Conservation (phyloP, 2,797 vertebrate species). For the Odontamblyopus lacepedii region DNA sequence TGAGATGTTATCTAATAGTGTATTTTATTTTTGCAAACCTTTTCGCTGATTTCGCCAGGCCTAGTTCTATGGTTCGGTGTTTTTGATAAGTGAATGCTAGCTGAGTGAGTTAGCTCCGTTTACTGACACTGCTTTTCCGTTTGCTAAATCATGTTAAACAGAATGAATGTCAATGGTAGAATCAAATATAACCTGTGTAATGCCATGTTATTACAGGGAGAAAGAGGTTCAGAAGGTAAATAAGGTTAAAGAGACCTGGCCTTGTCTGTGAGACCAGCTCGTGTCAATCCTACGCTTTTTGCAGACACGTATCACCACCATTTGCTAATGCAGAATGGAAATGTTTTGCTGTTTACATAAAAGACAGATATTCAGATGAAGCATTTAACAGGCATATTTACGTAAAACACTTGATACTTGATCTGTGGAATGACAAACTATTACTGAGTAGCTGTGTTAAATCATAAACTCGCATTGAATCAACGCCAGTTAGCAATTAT, state of each 20-base stretch:
- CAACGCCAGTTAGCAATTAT: conserved; percentile 20
- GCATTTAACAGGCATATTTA: not conserved
- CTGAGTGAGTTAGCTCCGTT: conserved; percentile 37
- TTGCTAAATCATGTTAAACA: no score
- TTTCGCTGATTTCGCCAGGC: conserved; percentile 37
- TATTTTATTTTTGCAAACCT: conserved; percentile 13
- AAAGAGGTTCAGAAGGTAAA: conserved; percentile 27
- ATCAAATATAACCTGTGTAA: not conserved
- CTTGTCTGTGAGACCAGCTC: conserved; percentile 51
- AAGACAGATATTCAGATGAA: not conserved
- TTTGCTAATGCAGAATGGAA: not conserved
- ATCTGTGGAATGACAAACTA: conserved; percentile 27
- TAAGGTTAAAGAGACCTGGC: conserved; percentile 51
- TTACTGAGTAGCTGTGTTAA: conserved; percentile 30
- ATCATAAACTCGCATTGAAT: conserved; percentile 28
- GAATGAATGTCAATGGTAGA: accelerated
- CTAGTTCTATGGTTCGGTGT: conserved; percentile 45
- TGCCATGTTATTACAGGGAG: conserved; percentile 21
- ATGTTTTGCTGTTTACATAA: not conserved
- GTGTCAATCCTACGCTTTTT: conserved; percentile 8
- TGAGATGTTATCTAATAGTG: conserved; percentile 20
- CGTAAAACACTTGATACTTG: conserved; percentile 12
- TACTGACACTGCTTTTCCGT: not conserved
- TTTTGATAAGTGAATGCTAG: conserved; percentile 39
- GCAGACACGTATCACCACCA: not conserved